phyloP scores from a whole-genome alignment of 1,140 invertebrate genomes.

The Micrasema minimum region DNA sequence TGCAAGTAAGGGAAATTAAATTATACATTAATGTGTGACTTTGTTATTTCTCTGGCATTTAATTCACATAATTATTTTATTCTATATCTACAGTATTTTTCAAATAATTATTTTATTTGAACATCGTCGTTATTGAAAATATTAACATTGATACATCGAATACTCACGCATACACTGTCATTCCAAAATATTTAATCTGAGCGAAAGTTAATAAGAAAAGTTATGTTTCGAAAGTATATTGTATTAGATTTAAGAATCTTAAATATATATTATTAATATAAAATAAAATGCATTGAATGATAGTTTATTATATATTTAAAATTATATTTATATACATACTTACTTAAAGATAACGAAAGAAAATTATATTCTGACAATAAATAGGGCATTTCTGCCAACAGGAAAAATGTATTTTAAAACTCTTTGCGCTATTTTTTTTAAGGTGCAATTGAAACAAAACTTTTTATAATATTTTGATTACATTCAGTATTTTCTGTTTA shows the following conservation, averaged over 20 bases:
- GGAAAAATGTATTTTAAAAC: slow-evolving; percentile 14
- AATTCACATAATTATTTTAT: too few species aligned
- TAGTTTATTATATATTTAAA: slow-evolving; percentile 52
- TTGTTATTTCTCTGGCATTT: not conserved
- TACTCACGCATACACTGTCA: slow-evolving; percentile 45
- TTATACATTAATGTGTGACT: too few species aligned
- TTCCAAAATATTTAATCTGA: slow-evolving; percentile 48
- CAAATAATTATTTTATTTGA: slow-evolving; percentile 1
- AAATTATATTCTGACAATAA: slow-evolving; percentile 53
- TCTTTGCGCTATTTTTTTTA: slow-evolving; percentile 11
- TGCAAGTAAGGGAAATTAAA: too few species aligned
- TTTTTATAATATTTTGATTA: too few species aligned
- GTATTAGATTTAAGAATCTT: slow-evolving; percentile 42
- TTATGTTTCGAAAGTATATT: slow-evolving; percentile 54
- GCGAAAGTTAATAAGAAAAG: slow-evolving; percentile 47
- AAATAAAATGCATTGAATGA: slow-evolving; percentile 45
- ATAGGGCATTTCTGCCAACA: slow-evolving; percentile 34
- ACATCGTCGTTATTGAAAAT: slow-evolving; percentile 11
- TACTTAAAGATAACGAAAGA: slow-evolving; percentile 38
- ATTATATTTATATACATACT: slow-evolving; percentile 47
- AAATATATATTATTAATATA: slow-evolving; percentile 37
- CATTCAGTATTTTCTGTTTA: not conserved
- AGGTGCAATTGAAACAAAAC: too few species aligned
- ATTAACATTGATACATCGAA: slow-evolving; percentile 27
- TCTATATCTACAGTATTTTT: slow-evolving; percentile 1